Evolutionary conservation across 2,888 invertebrate genomes (phyloP), one percentile per base, ranked within the genome.

Genomic region (Hirtodrosophila confusa): DNA sequence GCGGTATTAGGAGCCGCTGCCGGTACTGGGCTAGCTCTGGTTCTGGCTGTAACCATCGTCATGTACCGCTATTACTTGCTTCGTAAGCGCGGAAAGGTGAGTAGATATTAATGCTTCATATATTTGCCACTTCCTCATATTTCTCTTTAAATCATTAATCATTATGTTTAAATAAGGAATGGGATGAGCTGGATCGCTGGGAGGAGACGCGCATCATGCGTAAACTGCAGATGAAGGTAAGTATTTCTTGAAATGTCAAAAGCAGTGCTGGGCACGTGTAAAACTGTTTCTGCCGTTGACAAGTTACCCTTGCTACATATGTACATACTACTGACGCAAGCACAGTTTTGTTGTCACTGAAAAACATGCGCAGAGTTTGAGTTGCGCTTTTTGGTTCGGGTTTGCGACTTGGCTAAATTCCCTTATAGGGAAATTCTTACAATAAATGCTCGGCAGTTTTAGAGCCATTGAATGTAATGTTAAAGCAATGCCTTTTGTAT

Each of bases 1-100:
- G 94, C 94, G 40, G 93, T 94, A 35, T 90, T 95, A 61, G 95
- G 94, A 12, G 94, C 94, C 40, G 95, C 94, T 5, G 92, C 94
- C 1, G 95, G 95, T 40, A 94, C 94, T 3, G 95, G 94, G 5
- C 90, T 94, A 65, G 94, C 94, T 0, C 90, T 95, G 27, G 89
- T 94, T 56, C 93, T 95, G 35, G 94, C 94, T 9, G 93, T 95
- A 88, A 94, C 94, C 4, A 91, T 95, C 58, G 93, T 95, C 33
- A 92, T 94, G 75, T 94, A 94, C 86, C 93, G 94, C 35, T 95
- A 95, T 87, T 94, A 95, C 89, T 92, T 93, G 27, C 89, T 93
- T 4, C 92, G 93, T 44, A 92, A 92, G 44, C 93, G 93, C 58
- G 92, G 93, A 23, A 93, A 94, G 84, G 93, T 73, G 17, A 75